A percentile compares a stretch with the other conserved stretches of the same genome.
phyloP scores from a whole-genome alignment of 2,888 invertebrate genomes.

The Lithophane ornitopus region DNA sequence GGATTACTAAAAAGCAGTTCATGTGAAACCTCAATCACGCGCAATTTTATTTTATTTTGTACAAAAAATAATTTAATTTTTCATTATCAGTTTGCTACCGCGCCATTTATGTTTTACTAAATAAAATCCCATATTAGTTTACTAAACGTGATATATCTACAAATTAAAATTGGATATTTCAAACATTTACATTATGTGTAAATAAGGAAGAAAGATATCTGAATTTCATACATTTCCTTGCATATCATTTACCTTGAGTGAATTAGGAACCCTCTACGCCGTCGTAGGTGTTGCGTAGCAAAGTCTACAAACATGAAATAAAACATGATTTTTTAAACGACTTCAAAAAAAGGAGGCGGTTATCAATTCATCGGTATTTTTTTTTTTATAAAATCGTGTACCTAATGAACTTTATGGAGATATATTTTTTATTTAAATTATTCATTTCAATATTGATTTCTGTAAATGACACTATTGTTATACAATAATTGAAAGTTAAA shows the following conservation, averaged over 20 bases:
- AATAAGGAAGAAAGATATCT: background rate
- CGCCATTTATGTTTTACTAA: background rate
- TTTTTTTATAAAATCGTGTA: background rate
- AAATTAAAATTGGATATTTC: background rate
- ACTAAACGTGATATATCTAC: background rate
- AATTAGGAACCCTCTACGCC: conserved; percentile 10
- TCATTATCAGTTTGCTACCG: too few relatives aligned
- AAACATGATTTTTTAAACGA: too few relatives aligned
- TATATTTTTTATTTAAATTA: too few relatives aligned
- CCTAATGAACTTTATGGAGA: background rate
- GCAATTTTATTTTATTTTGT: background rate
- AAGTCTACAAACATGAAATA: background rate
- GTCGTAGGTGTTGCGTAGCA: conserved; percentile 10
- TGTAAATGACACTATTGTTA: background rate
- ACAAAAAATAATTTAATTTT: too few relatives aligned
- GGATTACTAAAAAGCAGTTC: background rate
- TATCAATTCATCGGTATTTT: too few relatives aligned
- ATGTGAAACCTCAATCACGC: background rate
- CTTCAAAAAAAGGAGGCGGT: too few relatives aligned
- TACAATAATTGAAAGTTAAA: background rate
- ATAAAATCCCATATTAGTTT: background rate
- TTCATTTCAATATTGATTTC: background rate
- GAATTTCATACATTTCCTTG: background rate
- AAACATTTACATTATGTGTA: background rate
- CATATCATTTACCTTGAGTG: background rate